Conservation (phyloP, 2,888 invertebrate genomes). For the Drosophila anomelani region DNA sequence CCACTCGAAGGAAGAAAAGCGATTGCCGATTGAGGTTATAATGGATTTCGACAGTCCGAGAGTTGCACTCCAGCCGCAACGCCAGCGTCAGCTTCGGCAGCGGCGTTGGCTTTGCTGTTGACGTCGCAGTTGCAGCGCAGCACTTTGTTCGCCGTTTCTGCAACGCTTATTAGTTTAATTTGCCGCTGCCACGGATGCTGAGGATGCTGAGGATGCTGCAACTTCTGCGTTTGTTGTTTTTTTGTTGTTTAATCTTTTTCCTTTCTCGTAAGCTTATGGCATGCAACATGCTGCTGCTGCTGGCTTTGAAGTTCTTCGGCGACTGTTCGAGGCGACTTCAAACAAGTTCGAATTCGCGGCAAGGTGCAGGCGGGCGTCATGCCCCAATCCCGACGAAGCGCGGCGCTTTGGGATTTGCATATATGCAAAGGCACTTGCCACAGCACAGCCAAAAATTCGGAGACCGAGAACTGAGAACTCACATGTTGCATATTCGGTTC, state of each 20-base stretch:
- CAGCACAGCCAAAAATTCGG: conserved; percentile 43
- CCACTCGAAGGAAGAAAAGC: conserved; percentile 81
- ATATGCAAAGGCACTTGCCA: conserved; percentile 77
- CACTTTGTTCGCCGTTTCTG: conserved; percentile 61
- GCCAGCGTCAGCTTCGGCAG: conserved; percentile 30
- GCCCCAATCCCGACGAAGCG: conserved; percentile 35
- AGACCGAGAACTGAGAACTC: conserved; percentile 54
- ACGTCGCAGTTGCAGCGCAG: conserved; percentile 30
- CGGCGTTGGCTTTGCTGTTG: conserved; percentile 38
- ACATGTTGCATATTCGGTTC: conserved; percentile 70
- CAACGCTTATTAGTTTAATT: conserved; percentile 78
- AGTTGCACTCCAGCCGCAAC: conserved; percentile 49
- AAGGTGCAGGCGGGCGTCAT: conserved; percentile 63
- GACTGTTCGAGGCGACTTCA: conserved; percentile 57
- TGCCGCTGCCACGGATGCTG: conserved; percentile 66
- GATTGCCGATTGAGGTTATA: conserved; percentile 82
- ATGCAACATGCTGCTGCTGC: conserved; percentile 77
- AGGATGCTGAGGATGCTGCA: conserved; percentile 55
- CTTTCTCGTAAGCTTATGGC: conserved; percentile 37
- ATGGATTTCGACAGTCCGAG: conserved; percentile 82
- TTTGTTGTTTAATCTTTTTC: conserved; percentile 13
- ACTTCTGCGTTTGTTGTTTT: conserved; percentile 20
- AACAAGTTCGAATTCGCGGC: conserved; percentile 79
- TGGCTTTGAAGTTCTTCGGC: conserved; percentile 56
- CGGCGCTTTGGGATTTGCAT: conserved; percentile 63